phyloP scores from a whole-genome alignment of 2,797 vertebrate genomes.

The Microctenopoma stevenorrisi region DNA sequence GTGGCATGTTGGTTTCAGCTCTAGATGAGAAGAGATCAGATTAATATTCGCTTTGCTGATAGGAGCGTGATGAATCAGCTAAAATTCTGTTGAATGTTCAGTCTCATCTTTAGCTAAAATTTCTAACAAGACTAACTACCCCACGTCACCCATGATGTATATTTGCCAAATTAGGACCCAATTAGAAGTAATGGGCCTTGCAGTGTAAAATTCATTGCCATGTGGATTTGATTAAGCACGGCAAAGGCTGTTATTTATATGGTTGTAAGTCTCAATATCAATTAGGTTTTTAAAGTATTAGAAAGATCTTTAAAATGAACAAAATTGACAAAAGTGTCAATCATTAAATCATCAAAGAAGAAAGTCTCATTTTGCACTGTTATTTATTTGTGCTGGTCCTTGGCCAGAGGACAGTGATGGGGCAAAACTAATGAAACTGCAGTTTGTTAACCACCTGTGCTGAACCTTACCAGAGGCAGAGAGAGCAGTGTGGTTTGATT shows the following conservation, averaged over 20 bases:
- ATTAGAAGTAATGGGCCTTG: conserved; percentile 75
- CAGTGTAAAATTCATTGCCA: conserved; percentile 73
- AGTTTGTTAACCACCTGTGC: conserved; percentile 37
- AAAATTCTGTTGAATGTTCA: conserved; percentile 30
- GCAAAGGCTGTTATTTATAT: conserved; percentile 47
- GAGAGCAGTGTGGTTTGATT: conserved; percentile 32
- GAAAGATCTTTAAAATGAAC: not conserved
- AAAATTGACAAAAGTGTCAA: too few relatives aligned
- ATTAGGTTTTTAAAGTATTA: conserved; percentile 30
- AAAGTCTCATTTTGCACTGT: not conserved
- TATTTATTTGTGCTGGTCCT: not conserved
- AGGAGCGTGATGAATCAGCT: conserved; percentile 16
- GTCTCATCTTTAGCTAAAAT: conserved; percentile 38
- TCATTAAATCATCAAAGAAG: not conserved
- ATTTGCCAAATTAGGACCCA: conserved; percentile 69
- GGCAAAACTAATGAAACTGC: conserved; percentile 35
- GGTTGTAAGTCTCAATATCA: conserved; percentile 16
- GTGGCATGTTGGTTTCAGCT: conserved; percentile 15
- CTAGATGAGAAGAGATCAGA: conserved; percentile 29
- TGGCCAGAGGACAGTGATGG: not conserved
- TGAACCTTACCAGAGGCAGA: conserved; percentile 41
- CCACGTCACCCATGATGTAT: conserved; percentile 61
- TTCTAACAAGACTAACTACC: conserved; percentile 21
- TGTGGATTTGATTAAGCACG: conserved; percentile 68
- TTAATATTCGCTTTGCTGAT: conserved; percentile 14